A percentile compares a stretch with the other conserved stretches of the same genome.
Conservation (phyloP, 2,888 invertebrate genomes). For the Actias luna region DNA sequence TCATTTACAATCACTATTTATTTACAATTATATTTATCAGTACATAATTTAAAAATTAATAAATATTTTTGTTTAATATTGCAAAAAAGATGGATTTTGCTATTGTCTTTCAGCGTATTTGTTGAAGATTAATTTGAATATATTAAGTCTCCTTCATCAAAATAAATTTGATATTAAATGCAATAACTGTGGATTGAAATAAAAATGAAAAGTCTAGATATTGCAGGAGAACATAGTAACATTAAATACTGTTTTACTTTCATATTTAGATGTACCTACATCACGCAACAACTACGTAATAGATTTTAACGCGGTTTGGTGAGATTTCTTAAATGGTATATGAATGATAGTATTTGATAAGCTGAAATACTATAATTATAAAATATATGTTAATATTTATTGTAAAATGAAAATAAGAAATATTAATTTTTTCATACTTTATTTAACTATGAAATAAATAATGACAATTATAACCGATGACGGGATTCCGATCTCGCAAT, state of each 20-base stretch:
- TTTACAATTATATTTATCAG: background rate
- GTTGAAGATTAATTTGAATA: no score
- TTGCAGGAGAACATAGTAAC: background rate
- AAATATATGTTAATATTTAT: no score
- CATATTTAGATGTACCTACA: background rate
- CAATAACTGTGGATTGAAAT: no score
- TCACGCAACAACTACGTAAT: background rate
- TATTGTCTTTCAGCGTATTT: no score
- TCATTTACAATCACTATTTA: background rate
- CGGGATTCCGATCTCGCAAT: no score
- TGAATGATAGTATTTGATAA: background rate
- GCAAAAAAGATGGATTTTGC: background rate
- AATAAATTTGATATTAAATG: background rate
- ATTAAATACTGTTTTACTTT: background rate
- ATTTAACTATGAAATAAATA: no score
- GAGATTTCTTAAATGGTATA: background rate
- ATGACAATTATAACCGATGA: no score
- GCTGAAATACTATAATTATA: background rate
- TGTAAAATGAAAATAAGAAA: no score
- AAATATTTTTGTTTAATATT: no score
- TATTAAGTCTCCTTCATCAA: background rate
- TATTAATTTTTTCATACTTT: no score
- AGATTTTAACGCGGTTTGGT: background rate
- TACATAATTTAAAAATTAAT: no score
- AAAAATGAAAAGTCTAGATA: background rate